Evolutionary conservation across 2,888 invertebrate genomes (phyloP).

Genomic region (Oscheius sp.): DNA sequence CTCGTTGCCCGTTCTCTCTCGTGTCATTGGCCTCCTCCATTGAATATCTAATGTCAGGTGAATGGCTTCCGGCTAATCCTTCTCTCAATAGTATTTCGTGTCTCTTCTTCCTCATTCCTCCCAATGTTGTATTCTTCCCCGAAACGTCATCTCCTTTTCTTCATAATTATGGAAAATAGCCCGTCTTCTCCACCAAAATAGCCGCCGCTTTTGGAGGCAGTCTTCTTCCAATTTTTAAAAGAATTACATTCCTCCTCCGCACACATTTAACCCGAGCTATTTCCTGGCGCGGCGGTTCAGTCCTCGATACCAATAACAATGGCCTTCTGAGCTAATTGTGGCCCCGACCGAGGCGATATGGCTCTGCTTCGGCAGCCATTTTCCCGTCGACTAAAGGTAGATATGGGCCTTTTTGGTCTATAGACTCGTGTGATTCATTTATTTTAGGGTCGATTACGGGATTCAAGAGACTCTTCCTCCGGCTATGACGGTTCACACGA

Average conservation of each 20-base stretch:
- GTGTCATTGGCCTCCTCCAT: slow-evolving; percentile 26
- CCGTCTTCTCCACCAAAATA: slow-evolving; percentile 7
- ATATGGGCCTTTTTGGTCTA: neutral
- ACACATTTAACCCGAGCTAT: neutral
- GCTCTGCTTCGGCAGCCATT: neutral
- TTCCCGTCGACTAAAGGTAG: neutral
- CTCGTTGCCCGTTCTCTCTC: neutral
- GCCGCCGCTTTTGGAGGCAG: neutral
- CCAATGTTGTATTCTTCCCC: too few relatives aligned
- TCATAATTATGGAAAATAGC: slow-evolving; percentile 14
- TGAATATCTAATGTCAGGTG: slow-evolving; percentile 33
- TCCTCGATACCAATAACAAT: slow-evolving; percentile 9
- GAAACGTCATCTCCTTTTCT: neutral
- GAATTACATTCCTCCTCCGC: neutral
- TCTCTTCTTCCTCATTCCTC: too few relatives aligned
- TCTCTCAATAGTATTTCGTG: neutral
- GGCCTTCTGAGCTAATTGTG: slow-evolving; percentile 5
- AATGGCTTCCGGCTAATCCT: slow-evolving; percentile 32
- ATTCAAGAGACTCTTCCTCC: slow-evolving; percentile 57
- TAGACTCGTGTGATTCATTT: neutral
- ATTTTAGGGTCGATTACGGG: slow-evolving; percentile 53
- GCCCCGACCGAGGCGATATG: neutral
- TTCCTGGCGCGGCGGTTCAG: neutral
- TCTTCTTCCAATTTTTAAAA: slow-evolving; percentile 2
- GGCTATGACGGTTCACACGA: slow-evolving; percentile 50